Evolutionary conservation across 92 coral and sea anemone species (phyloP), one percentile per base, ranked within the genome.

Genomic region (Actinostola sp.): DNA sequence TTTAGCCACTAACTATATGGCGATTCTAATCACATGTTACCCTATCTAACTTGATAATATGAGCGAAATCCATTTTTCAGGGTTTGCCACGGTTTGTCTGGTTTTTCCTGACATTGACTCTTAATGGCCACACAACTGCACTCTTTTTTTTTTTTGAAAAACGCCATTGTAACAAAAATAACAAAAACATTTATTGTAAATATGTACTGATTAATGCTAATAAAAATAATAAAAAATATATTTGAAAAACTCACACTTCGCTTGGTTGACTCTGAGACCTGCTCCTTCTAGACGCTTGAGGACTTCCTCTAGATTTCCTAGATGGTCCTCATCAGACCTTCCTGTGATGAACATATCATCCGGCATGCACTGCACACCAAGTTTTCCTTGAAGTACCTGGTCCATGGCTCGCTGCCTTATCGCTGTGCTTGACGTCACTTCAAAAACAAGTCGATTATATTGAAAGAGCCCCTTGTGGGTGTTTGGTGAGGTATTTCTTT

Each of bases 401-500:
- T 71, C 56, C 66, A 71, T 71, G 1, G 66, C 52, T 52, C 19
- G 31, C 14, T 71, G 77, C 65, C 64, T 33, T 17, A 71, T 12
- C 1, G 68, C 78, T 29, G 78, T 68, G 21, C 68, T 45, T 42
- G 67, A 24, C 11, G 70, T 60, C 27, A 73, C 44, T 36, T 61
- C 79, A 48, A 39, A 73, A 31, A 53, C 42, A 43, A 73, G 29
- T 8, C 70, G 1, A 17, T 55, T 57, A 39, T 71, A 71, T 0
- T 21, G 50, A 24, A 33, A 71, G 24, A 86, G 48, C 3, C 87
- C 78, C 23, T 60, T 73, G 38, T 73, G 82, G 14, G 87, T 81
- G 32, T 81, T 81, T 9, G 16, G 82, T 76, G 7, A 82, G 41
- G 20, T 29, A 72, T 20, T 64, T 43, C 24, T 55, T 27, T n/a